Percentiles rank a stretch among this genome's conserved stretches.
phyloP scores from a whole-genome alignment of 2,797 vertebrate species.

The Gymnothorax reevesii region DNA sequence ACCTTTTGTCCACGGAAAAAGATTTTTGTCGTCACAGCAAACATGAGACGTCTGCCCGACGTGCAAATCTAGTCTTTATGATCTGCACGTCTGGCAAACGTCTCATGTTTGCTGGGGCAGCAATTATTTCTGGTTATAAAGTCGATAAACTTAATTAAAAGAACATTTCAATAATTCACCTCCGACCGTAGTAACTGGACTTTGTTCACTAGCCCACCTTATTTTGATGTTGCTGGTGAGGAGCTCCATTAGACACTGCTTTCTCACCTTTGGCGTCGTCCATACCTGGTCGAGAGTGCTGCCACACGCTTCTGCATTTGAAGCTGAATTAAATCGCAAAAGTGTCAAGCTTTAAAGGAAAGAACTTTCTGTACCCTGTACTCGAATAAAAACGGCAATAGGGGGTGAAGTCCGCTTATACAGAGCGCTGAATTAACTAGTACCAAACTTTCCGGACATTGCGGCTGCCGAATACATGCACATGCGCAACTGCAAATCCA shows the following conservation, averaged over 20 bases:
- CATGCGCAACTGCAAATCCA: background rate
- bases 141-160: too few species aligned
- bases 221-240: background rate
- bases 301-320: background rate
- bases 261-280: background rate
- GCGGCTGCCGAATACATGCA: background rate
- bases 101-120: too few species aligned
- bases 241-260: background rate
- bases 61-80: too few species aligned
- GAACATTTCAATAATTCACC: too few species aligned
- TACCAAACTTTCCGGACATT: background rate
- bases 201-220: background rate
- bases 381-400: background rate
- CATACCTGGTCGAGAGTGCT: background rate
- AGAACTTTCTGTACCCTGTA: too few species aligned
- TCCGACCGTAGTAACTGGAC: too few species aligned
- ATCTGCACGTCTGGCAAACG: too few species aligned
- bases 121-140: too few species aligned
- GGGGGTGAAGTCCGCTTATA: background rate
- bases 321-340: background rate
- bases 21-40: background rate
- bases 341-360: too few species aligned
- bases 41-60: too few species aligned
- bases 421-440: background rate
- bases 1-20: background rate